phyloP scores from a whole-genome alignment of 2,113 vertebrate species.

The Montifringilla adamsi region DNA sequence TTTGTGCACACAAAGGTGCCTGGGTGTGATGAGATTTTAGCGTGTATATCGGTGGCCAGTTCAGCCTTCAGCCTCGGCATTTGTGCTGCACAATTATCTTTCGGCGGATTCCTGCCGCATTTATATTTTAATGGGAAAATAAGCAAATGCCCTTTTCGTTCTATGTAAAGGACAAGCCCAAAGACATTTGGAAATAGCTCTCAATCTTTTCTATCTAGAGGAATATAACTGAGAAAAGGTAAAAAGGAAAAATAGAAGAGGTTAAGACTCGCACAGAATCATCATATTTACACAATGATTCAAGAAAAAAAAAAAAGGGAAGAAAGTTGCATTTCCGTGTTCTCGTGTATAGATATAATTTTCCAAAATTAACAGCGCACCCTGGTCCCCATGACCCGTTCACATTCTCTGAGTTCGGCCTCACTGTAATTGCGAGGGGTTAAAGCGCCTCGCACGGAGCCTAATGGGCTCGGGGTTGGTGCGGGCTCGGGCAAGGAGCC shows the following conservation, averaged over 20 bases:
- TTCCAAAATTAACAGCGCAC: neutral
- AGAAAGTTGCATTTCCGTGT: neutral
- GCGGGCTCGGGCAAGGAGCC: neutral
- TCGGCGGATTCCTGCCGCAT: neutral
- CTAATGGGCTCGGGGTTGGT: neutral
- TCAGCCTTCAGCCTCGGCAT: neutral
- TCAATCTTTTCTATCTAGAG: neutral
- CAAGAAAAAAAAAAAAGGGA: neutral
- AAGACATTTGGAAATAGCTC: neutral
- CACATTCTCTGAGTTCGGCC: neutral
- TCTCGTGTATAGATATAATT: neutral
- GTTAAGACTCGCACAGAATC: neutral
- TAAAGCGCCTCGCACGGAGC: neutral
- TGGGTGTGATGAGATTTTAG: neutral
- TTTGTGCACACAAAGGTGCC: neutral
- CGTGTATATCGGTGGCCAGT: too few relatives aligned
- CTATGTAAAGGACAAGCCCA: neutral
- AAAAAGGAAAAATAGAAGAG: neutral
- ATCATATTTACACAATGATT: neutral
- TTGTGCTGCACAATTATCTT: neutral
- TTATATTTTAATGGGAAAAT: neutral
- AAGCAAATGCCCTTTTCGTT: neutral
- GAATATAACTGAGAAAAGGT: neutral
- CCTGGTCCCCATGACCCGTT: neutral
- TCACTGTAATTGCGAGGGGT: neutral